These are phyloP conservation scores for Myrmecobius fasciatus DNA, from an alignment of 2,113 vertebrate species.

Conservation along the genomic window DNA sequence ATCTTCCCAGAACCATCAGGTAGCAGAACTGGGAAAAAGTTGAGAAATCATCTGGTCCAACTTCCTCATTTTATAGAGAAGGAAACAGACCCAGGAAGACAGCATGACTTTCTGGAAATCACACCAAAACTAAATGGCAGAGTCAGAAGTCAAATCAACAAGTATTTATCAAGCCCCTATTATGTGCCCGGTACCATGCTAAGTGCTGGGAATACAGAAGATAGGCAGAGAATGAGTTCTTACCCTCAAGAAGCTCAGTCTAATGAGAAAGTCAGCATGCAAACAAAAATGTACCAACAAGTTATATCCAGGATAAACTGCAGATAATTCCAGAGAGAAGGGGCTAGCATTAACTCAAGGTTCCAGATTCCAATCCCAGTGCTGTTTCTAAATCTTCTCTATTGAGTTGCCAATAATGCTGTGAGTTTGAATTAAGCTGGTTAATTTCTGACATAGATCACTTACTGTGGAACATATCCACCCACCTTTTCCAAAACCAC, in stretches of 20 bases:
- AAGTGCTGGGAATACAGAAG: neutral
- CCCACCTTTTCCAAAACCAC: neutral
- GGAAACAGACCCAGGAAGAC: neutral
- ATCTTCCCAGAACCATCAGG: slow-evolving; percentile 27
- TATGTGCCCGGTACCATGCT: neutral
- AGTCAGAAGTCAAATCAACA: neutral
- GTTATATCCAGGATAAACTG: neutral
- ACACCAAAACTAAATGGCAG: neutral
- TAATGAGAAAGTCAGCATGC: neutral
- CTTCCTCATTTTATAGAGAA: neutral
- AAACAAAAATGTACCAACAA: neutral
- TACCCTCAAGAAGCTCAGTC: neutral
- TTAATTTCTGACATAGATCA: neutral
- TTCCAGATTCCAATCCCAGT: neutral
- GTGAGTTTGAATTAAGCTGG: neutral
- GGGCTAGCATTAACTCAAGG: neutral
- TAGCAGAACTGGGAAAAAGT: neutral
- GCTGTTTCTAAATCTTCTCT: neutral
- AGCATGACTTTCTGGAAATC: neutral
- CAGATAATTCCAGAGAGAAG: neutral
- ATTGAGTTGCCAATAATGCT: neutral
- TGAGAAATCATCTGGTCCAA: neutral
- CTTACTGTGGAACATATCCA: neutral
- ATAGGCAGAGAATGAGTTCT: neutral
- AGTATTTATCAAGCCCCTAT: neutral